Evolutionary conservation across 1,140 invertebrate species (phyloP).

Genomic region (Drosophila saltans): DNA sequence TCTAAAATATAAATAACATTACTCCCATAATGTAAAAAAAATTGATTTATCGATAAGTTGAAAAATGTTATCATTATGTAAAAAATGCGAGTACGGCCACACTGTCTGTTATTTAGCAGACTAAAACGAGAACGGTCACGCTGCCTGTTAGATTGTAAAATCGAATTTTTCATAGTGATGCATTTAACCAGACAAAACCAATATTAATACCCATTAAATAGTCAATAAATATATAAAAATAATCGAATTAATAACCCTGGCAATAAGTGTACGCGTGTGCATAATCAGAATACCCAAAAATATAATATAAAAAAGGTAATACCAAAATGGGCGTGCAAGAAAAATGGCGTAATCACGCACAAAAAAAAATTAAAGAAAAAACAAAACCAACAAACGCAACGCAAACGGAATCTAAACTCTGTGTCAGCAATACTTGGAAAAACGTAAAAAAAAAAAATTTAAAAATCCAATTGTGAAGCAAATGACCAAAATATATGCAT

Average conservation of each 20-base stretch:
- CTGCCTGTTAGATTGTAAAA: constrained; percentile 1
- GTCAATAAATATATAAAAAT: constrained; percentile 50
- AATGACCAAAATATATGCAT: constrained; percentile 56
- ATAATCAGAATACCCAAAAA: constrained; percentile 35
- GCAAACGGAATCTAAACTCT: constrained; percentile 67
- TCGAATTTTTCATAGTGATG: constrained; percentile 17
- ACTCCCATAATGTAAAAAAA: too few relatives aligned
- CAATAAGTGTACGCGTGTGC: constrained; percentile 51
- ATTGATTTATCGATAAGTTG: too few relatives aligned
- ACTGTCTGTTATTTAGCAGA: too few relatives aligned
- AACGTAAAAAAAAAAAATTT: constrained; percentile 49
- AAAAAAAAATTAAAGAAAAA: constrained; percentile 63
- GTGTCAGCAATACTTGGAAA: constrained; percentile 63
- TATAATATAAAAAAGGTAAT: constrained; percentile 62
- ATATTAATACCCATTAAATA: constrained; percentile 17
- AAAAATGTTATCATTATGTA: too few relatives aligned
- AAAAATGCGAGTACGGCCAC: too few relatives aligned
- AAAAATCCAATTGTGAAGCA: constrained; percentile 43
- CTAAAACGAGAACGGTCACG: too few relatives aligned
- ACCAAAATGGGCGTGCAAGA: constrained; percentile 77
- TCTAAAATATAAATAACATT: too few relatives aligned
- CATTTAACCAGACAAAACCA: constrained; percentile 27
- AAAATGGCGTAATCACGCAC: constrained; percentile 81
- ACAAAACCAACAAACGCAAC: constrained; percentile 63
- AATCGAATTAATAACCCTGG: constrained; percentile 33